Evolutionary conservation across 92 coral and sea anemone species (phyloP).

Genomic region (Palythoa caribaeorum): DNA sequence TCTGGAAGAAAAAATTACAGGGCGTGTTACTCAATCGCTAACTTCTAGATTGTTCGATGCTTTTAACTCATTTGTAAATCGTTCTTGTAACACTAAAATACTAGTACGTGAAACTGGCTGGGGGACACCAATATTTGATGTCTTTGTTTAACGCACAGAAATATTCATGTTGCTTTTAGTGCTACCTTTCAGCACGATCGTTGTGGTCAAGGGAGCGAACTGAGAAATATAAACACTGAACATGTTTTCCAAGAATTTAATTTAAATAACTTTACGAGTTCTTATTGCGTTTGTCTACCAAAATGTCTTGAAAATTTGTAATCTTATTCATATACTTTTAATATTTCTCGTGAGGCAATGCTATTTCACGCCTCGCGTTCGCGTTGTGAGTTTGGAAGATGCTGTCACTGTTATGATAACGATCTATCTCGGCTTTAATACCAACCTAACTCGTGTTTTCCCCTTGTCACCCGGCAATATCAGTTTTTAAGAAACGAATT

Average conservation of each 20-base stretch:
- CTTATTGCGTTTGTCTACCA: neutral
- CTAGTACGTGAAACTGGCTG: neutral
- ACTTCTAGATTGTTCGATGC: neutral
- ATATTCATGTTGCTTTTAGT: neutral
- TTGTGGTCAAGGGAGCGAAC: slow-evolving; percentile 3
- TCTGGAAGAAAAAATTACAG: slow-evolving; percentile 3
- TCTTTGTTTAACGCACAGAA: neutral
- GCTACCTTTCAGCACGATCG: slow-evolving; percentile 23
- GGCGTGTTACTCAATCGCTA: slow-evolving; percentile 27
- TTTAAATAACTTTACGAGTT: neutral
- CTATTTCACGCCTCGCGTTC: neutral
- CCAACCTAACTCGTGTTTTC: neutral
- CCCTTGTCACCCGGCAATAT: too few species aligned
- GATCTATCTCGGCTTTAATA: slow-evolving; percentile 21
- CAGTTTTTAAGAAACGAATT: too few species aligned
- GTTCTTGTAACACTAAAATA: neutral
- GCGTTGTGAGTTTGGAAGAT: slow-evolving; percentile 23
- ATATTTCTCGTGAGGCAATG: neutral
- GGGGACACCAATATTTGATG: neutral
- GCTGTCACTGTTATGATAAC: neutral
- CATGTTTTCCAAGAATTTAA: slow-evolving; percentile 2
- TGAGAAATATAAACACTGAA: neutral
- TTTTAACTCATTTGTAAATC: neutral
- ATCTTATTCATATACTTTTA: neutral
- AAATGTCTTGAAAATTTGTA: neutral